Conservation (phyloP, 2,888 invertebrate genomes). For the Microplitis manilae region DNA sequence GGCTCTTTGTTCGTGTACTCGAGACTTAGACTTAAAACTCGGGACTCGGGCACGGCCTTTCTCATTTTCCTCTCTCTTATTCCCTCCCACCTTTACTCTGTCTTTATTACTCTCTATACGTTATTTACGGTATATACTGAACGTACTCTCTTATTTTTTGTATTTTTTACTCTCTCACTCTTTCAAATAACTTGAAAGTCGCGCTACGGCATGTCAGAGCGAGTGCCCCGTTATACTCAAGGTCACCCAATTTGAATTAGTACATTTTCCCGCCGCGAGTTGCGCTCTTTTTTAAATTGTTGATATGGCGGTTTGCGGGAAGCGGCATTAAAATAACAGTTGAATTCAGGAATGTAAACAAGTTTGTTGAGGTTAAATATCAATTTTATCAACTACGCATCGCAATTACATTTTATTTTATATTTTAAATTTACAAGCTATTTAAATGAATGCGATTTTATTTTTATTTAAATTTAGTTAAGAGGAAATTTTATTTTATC, state of each 20-base stretch:
- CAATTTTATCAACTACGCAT: no score
- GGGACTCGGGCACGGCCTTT: not conserved
- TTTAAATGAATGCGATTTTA: no score
- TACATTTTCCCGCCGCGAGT: not conserved
- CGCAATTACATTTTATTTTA: no score
- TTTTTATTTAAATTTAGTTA: no score
- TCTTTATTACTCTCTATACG: not conserved
- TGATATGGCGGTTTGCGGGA: not conserved
- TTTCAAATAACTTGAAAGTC: not conserved
- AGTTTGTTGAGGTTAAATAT: not conserved
- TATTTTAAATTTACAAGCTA: not conserved
- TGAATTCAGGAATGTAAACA: not conserved
- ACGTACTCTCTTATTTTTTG: not conserved
- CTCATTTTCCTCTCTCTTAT: not conserved
- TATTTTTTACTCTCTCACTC: not conserved
- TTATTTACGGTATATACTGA: not conserved
- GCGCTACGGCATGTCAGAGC: not conserved
- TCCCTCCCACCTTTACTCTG: not conserved
- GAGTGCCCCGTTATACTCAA: not conserved
- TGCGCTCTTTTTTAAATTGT: not conserved
- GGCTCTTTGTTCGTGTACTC: not conserved
- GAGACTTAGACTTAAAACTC: not conserved
- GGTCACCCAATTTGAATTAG: conserved; percentile 1
- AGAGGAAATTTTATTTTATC: no score
- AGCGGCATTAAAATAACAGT: no score